Evolutionary conservation across 2,797 vertebrate genomes (phyloP).

Genomic region (Brotula barbata): DNA sequence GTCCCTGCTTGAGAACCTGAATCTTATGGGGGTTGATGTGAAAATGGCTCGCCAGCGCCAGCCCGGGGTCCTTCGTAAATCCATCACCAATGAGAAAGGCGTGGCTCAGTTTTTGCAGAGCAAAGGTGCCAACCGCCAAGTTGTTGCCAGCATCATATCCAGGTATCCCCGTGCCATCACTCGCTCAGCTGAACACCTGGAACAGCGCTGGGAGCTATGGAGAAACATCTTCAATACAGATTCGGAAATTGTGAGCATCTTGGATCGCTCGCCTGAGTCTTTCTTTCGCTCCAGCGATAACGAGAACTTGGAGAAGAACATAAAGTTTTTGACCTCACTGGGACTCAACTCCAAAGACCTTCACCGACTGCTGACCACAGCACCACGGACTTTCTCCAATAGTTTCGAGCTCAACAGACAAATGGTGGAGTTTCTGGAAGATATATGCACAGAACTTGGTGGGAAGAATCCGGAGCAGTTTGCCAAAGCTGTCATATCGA

Average conservation of each 20-base stretch:
- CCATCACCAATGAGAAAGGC: slow-evolving; percentile 75
- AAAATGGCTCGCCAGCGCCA: slow-evolving; percentile 72
- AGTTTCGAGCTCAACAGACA: slow-evolving; percentile 80
- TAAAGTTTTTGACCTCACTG: slow-evolving; percentile 76
- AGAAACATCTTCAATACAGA: slow-evolving; percentile 76
- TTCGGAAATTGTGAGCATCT: slow-evolving; percentile 77
- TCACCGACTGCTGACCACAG: slow-evolving; percentile 76
- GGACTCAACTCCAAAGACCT: slow-evolving; percentile 75
- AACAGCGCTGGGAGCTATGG: slow-evolving; percentile 84
- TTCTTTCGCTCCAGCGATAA: slow-evolving; percentile 85
- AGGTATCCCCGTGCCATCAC: slow-evolving; percentile 82
- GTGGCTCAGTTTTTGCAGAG: slow-evolving; percentile 75
- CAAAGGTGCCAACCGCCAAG: slow-evolving; percentile 74
- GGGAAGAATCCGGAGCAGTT: slow-evolving; percentile 73
- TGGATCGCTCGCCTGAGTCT: slow-evolving; percentile 81
- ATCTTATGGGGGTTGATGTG: slow-evolving; percentile 78
- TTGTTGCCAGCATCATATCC: slow-evolving; percentile 81
- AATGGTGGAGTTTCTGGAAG: slow-evolving; percentile 77
- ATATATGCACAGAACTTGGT: slow-evolving; percentile 67
- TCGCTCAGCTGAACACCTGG: slow-evolving; percentile 75
- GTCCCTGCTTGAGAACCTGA: slow-evolving; percentile 76
- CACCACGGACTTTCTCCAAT: slow-evolving; percentile 84
- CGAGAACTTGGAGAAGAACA: slow-evolving; percentile 80
- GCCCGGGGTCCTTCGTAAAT: slow-evolving; percentile 75
- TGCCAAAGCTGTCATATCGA: slow-evolving; percentile 74